Conservation (phyloP, 2,797 vertebrate species). For the Leptoclinus maculatus region DNA sequence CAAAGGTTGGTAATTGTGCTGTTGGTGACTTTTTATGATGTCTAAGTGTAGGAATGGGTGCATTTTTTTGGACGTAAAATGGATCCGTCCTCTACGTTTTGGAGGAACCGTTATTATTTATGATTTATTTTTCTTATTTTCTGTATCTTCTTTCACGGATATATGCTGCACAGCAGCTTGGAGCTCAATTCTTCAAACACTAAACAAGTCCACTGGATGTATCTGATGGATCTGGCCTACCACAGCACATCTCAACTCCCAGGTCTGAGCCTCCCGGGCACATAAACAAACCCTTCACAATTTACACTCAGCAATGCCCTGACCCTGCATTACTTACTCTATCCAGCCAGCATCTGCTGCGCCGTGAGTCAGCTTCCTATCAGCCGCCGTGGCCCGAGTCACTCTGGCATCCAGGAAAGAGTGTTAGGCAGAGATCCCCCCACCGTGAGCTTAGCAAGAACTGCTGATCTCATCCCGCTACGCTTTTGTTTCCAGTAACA, state of each 20-base stretch:
- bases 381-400: constrained; percentile 59
- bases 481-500: constrained; percentile 74
- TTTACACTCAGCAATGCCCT: constrained; percentile 48
- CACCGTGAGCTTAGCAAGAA: constrained; percentile 65
- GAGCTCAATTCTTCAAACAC: constrained; percentile 4
- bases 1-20: neutral
- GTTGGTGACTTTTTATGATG: neutral
- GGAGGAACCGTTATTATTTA: neutral
- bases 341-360: constrained; percentile 64
- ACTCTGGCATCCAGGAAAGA: constrained; percentile 76
- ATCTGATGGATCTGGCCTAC: constrained; percentile 9
- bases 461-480: constrained; percentile 76
- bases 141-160: neutral
- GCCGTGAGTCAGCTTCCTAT: constrained; percentile 75
- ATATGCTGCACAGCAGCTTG: neutral
- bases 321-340: constrained; percentile 49
- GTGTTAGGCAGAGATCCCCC: constrained; percentile 58
- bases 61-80: rapidly evolving
- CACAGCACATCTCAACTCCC: constrained; percentile 18
- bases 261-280: constrained; percentile 30
- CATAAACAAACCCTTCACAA: constrained; percentile 54
- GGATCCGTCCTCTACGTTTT: neutral
- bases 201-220: neutral
- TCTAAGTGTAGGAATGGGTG: neutral
- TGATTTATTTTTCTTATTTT: neutral